Percentiles rank a stretch among this genome's conserved stretches.
Evolutionary conservation across 2,888 invertebrate genomes (phyloP).

Genomic region (Orthosia cruda): DNA sequence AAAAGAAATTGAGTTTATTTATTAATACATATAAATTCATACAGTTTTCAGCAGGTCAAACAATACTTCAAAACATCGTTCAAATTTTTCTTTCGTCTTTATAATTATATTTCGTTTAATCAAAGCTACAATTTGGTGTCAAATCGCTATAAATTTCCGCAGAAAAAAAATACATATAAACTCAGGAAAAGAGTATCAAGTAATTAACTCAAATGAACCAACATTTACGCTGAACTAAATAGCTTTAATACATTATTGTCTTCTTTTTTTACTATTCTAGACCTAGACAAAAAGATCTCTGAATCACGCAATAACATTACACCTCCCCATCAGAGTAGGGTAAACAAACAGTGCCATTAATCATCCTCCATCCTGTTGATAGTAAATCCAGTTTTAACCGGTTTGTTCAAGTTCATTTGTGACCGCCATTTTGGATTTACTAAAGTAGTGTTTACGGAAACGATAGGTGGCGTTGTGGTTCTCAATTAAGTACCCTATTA

Average conservation of each 20-base stretch:
- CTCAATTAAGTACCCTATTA: constrained; percentile 26
- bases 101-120: too few relatives aligned
- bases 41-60: too few relatives aligned
- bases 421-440: constrained; percentile 18
- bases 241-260: constrained; percentile 10
- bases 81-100: too few relatives aligned
- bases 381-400: constrained; percentile 37
- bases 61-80: too few relatives aligned
- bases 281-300: constrained; percentile 15
- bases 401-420: constrained; percentile 29
- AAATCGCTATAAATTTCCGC: not conserved
- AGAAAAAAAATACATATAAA: constrained; percentile 5
- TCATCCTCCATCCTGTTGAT: constrained; percentile 39
- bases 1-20: too few relatives aligned
- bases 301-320: constrained; percentile 41
- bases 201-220: constrained; percentile 49
- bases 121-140: not conserved
- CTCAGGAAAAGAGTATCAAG: not conserved
- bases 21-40: too few relatives aligned
- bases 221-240: constrained; percentile 27
- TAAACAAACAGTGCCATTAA: constrained; percentile 52
- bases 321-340: constrained; percentile 7
- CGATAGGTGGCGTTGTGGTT: constrained; percentile 8
- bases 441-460: constrained; percentile 23
- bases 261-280: constrained; percentile 16